Base-by-base conservation (phyloP, 2,888 invertebrate genomes). In the Brachyopa scutellaris region DNA sequence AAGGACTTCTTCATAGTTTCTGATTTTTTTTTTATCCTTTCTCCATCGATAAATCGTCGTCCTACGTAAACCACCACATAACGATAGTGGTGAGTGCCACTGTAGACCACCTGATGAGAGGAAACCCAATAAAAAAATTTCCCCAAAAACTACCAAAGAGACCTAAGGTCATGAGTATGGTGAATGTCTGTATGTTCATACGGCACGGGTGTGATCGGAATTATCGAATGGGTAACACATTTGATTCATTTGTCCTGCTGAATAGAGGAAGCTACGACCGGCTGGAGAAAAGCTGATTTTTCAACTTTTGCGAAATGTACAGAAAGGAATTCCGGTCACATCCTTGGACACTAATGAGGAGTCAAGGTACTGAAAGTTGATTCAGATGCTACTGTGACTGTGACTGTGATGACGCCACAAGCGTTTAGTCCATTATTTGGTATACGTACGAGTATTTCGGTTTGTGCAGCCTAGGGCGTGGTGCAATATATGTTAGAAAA, bases 311-410 rank as follows among this genome's bases (percentile, higher is more conserved):
- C 17, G 9, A 64, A 76, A 57, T 64, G 31, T 59, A 47, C 9
- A 77, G n/a, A n/a, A n/a, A 66, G 53, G 29, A 76, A 82, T 82
- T 82, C 82, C 70, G 82, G 77, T 82, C 82, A 82, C 82, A 82
- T 82, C 77, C 77, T 59, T 67, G 61, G 59, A 49, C 77, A 70
- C 82, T 82, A 77, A 82, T 82, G 77, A 82, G 77, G 77, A 82
- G 82, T 77, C 77, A 82, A 77, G 72, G 77, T 82, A 77, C 57
- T 69, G 70, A 55, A 70, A 82, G 70, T 67, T 72, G 66, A 72
- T 66, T 82, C 70, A 66, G 47, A 72, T 77, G 66, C 76, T 70
- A 13, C 29, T 47, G 6, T 47, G 53, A 29, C 21, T 66, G 53
- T 45, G 38, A 57, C 3, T 26, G 26, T 26, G 6, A 6, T 26